A percentile compares a stretch with the other conserved stretches of the same genome.
phyloP scores from a whole-genome alignment of 2,113 vertebrate genomes.

The Trematomus loennbergii region DNA sequence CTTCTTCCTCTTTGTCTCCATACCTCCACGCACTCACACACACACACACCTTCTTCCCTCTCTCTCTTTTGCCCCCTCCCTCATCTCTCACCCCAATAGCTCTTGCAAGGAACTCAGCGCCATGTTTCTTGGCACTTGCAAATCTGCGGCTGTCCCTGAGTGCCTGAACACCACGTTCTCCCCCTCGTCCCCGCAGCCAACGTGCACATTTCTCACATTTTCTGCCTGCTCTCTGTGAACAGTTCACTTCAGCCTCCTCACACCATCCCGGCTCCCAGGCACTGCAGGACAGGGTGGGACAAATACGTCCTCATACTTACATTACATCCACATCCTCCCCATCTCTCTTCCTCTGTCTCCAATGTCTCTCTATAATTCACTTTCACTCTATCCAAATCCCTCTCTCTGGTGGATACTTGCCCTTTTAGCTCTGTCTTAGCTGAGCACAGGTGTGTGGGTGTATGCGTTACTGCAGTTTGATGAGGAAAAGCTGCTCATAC shows the following conservation, averaged over 20 bases:
- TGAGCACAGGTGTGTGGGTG: constrained; percentile 75
- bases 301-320: constrained; percentile 69
- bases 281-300: constrained; percentile 74
- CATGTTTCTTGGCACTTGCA: constrained; percentile 87
- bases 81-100: constrained; percentile 70
- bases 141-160: constrained; percentile 84
- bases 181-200: constrained; percentile 80
- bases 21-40: not conserved
- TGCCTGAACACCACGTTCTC: constrained; percentile 83
- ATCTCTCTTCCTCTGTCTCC: constrained; percentile 61
- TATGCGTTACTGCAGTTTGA: constrained; percentile 55
- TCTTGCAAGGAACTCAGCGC: constrained; percentile 78
- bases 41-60: constrained; percentile 39
- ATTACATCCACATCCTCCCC: constrained; percentile 73
- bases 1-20: constrained; percentile 30
- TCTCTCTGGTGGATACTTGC: constrained; percentile 66
- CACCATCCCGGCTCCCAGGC: constrained; percentile 69
- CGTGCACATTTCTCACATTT: constrained; percentile 86
- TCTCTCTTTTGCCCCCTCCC: constrained; percentile 53
- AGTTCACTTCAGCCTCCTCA: constrained; percentile 74
- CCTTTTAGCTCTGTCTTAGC: constrained; percentile 60
- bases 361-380: constrained; percentile 63
- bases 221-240: constrained; percentile 80
- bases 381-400: constrained; percentile 59
- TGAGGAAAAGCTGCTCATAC: constrained; percentile 59